Percentiles rank a stretch among this genome's conserved stretches.
phyloP scores from a whole-genome alignment of 92 coral and sea anemone species.

The Pocillopora grandis region DNA sequence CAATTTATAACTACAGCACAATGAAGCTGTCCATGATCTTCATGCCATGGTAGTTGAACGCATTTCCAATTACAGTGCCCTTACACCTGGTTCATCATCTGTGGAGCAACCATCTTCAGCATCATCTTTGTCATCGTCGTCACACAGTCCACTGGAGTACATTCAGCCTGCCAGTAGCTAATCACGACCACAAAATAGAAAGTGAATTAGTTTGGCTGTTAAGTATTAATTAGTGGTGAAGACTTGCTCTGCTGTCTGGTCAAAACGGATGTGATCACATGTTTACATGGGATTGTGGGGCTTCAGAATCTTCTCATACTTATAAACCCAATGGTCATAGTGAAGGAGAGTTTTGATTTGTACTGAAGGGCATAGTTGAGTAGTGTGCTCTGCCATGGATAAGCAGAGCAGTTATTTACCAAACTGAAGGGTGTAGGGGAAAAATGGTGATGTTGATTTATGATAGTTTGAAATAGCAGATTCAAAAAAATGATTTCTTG shows the following conservation, averaged over 20 bases:
- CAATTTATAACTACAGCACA: slow-evolving; percentile 51
- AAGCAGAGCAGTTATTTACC: background rate
- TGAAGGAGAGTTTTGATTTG: too few species aligned
- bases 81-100: slow-evolving; percentile 77
- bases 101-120: slow-evolving; percentile 93
- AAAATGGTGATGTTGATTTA: too few species aligned
- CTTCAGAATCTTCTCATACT: too few species aligned
- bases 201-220: background rate
- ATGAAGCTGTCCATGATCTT: slow-evolving; percentile 87
- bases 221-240: too few species aligned
- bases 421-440: too few species aligned
- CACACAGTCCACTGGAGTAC: slow-evolving; percentile 86
- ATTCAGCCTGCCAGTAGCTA: slow-evolving; percentile 71
- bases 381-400: background rate
- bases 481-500: too few species aligned
- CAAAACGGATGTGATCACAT: too few species aligned
- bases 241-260: too few species aligned
- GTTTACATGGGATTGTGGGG: too few species aligned
- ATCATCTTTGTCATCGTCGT: slow-evolving; percentile 84
- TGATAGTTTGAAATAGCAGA: too few species aligned
- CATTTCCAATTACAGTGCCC: slow-evolving; percentile 77
- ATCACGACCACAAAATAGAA: background rate
- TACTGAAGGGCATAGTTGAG: background rate
- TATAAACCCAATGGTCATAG: too few species aligned
- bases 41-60: slow-evolving; percentile 90